Percentiles rank a stretch among this genome's conserved stretches.
phyloP scores from a whole-genome alignment of 2,888 invertebrate species.

The Phyllotreta cruciferae region DNA sequence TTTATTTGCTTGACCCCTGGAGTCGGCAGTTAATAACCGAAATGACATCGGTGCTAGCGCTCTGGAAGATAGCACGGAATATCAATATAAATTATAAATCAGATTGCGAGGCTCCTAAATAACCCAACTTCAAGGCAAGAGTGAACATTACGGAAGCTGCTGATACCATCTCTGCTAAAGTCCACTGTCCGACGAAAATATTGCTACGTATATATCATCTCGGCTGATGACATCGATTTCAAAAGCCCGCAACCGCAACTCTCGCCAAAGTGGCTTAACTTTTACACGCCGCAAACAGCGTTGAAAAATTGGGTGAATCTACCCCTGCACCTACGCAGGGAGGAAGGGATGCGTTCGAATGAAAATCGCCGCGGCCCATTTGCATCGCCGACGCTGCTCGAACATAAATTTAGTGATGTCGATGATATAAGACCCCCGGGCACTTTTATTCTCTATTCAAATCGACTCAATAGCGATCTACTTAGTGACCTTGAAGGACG shows the following conservation, averaged over 20 bases:
- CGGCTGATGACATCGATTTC: conserved; percentile 56
- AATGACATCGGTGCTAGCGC: conserved; percentile 37
- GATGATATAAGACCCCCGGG: conserved; percentile 8
- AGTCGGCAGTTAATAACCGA: conserved; percentile 27
- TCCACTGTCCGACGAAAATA: conserved; percentile 58
- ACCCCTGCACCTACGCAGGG: background rate
- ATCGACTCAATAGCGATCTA: conserved; percentile 40
- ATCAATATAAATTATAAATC: conserved; percentile 57
- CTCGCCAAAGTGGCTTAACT: conserved; percentile 39
- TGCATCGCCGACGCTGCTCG: background rate
- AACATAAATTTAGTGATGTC: conserved; percentile 3
- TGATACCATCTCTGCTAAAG: conserved; percentile 59
- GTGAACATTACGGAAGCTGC: conserved; percentile 49
- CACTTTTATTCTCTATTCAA: conserved; percentile 30
- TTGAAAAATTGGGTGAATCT: conserved; percentile 45
- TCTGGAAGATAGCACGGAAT: conserved; percentile 49
- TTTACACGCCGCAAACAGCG: conserved; percentile 43
- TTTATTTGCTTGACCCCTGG: conserved; percentile 22
- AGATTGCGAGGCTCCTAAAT: conserved; percentile 55
- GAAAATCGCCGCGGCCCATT: background rate
- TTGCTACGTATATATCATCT: conserved; percentile 57
- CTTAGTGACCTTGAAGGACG: conserved; percentile 48
- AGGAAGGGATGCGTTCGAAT: no score
- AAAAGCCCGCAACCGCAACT: conserved; percentile 40
- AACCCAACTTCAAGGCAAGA: conserved; percentile 45